Evolutionary conservation across 64 coral and sea anemone genomes (phyloP), one percentile per base, ranked within the genome.

Genomic region (Montipora capricornis): DNA sequence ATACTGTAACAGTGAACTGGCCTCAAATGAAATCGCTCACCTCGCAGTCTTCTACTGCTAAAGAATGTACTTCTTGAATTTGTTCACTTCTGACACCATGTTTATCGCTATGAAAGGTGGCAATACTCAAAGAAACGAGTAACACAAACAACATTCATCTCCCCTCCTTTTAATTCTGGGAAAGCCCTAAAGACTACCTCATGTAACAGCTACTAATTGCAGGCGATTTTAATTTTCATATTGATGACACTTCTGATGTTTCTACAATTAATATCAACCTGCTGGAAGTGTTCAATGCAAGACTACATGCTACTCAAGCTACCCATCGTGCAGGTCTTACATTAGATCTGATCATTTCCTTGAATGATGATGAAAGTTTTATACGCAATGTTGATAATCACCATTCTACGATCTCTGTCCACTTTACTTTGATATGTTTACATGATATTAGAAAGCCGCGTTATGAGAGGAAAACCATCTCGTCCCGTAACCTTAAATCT

Each of bases 311-410:
- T 20, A 50, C 51, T 47, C 68, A 92, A 66, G 44, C 74, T 4
- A 88, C 83, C 64, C 91, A 93, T 87, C 73, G 44, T 68, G 52
- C 81, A 55, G 91, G 91, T 78, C 82, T 87, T 50, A 80, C 79
- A 20, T 48, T 93, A 67, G 74, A 93, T 47, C 74, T 91, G 24
- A 69, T 91, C 20, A 69, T 91, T 10, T 83, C 90, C 46, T 68
- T 66, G 19, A 82, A 67, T 73, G 90, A 61, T 70, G 90, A 91
- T 24, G 61, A 91, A 17, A 91, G 73, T 47, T 49, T 82, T 49
- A 53, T 13, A 16, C 74, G 78, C 60, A 37, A 37, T 37, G 73
- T 80, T 81, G 44, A 22, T 66, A 73, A 75, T 17, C 44, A 81
- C 20, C 78, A 91, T 67, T 55, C 60, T 73, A 20, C 44, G 68